Percentiles rank a stretch among this genome's conserved stretches.
Evolutionary conservation across 2,888 invertebrate genomes (phyloP).

Genomic region (Brachyopa scutellaris): DNA sequence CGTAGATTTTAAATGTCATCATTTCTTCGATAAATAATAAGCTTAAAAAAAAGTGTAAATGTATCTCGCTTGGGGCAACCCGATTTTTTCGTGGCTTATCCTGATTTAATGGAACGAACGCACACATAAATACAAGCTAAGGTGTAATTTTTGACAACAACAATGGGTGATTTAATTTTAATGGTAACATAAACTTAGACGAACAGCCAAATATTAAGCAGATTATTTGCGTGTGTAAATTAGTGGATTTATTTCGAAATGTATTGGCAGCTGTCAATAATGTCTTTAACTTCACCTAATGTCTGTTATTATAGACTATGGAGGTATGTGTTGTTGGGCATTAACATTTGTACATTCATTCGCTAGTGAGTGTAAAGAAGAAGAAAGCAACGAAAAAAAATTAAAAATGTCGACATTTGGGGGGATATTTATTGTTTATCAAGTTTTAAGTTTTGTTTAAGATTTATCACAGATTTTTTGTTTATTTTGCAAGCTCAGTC

Average conservation of each 20-base stretch:
- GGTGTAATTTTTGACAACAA: constrained; percentile 9
- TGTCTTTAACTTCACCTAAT: background rate
- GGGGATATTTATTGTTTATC: no score
- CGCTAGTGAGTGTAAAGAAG: no score
- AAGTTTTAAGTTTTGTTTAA: no score
- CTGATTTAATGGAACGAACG: no score
- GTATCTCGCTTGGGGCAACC: background rate
- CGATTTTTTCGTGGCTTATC: no score
- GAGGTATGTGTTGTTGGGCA: no score
- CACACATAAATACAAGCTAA: constrained; percentile 3
- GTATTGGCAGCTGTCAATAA: constrained; percentile 2
- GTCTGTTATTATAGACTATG: background rate
- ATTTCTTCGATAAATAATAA: no score
- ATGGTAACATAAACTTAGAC: background rate
- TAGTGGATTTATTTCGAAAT: constrained; percentile 25
- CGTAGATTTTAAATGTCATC: no score
- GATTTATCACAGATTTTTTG: background rate
- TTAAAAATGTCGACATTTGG: no score
- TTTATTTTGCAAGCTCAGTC: background rate
- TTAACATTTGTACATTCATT: no score
- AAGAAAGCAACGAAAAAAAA: no score
- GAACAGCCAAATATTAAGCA: background rate
- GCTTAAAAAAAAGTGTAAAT: background rate
- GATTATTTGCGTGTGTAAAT: constrained; percentile 9
- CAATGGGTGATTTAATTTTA: background rate